Base-by-base conservation (phyloP, 2,797 vertebrate species). In the Rhinella marina region DNA sequence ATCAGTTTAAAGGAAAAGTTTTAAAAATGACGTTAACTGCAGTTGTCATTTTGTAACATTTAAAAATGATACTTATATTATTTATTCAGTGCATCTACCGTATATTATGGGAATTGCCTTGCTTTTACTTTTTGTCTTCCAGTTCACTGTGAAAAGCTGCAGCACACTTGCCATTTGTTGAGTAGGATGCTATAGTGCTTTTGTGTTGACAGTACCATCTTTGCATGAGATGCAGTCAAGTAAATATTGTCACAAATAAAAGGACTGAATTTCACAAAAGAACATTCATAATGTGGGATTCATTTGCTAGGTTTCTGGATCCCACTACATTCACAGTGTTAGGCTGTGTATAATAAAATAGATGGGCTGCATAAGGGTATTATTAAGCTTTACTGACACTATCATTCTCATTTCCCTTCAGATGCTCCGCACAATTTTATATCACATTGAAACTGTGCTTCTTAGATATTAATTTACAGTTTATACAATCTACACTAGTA, bases 231-330 rank as follows among this genome's bases (percentile, higher is more conserved):
- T 66, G 72, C 73, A 86, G 79, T 86, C 88, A 86, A 83, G 84
- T 79, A 83, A 86, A 89, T 89, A 86, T 89, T 89, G 88, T 77
- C 80, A 86, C 88, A 88, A 86, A 83, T 89, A 72, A 89, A 82
- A 86, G 52, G 50, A 66, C 80, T 48, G 32, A 32, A 86, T 89
- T 89, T 76, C 84, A 89, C 84, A 89, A 89, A 82, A 70, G 88
- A 52, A 68, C 64, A 50, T 75, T 52, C 57, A 70, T 82, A 86
- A 81, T 86, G 48, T 62, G 41, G 57, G 84, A 82, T 86, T 86
- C 70, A 89, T 82, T 89, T 83, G 62, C 62, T 77, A 86, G 80
- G 80, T 89, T 78, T 86, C 41, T 83, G 80, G 82, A 86, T 54
- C 56, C 29, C 52, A 59, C 32, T 19, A 81, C 80, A 89, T 61